phyloP scores from a whole-genome alignment of 2,797 vertebrate species.

The Gallirallus australis region DNA sequence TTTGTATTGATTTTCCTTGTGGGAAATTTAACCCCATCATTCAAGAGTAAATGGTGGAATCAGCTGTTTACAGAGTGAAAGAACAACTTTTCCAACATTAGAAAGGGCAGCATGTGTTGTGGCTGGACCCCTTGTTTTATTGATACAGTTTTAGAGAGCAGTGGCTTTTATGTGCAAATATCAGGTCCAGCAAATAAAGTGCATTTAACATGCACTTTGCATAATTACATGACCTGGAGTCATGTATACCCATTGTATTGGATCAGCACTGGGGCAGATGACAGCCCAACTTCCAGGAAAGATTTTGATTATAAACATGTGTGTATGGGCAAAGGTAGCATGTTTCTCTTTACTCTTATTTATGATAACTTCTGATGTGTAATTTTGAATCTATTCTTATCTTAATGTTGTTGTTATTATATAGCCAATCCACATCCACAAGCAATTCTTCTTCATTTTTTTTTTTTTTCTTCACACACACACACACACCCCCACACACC shows the following conservation, averaged over 20 bases:
- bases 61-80: constrained; percentile 21
- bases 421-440: not conserved
- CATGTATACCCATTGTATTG: accelerated
- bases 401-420: not conserved
- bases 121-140: constrained; percentile 11
- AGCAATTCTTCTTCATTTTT: no score
- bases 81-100: not conserved
- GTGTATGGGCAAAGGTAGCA: not conserved
- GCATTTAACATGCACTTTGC: not conserved
- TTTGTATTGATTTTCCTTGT: constrained; percentile 61
- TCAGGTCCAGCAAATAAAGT: not conserved
- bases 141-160: not conserved
- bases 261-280: not conserved
- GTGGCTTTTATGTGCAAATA: not conserved
- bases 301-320: accelerated
- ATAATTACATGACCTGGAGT: accelerated
- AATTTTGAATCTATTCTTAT: not conserved
- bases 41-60: constrained; percentile 55
- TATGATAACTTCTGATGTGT: not conserved
- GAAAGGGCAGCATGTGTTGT: not conserved
- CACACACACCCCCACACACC: no score
- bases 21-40: constrained; percentile 63
- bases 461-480: no score
- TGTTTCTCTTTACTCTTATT: not conserved
- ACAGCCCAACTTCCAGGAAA: not conserved